phyloP scores from a whole-genome alignment of 2,888 invertebrate genomes.

The Ptilodon capucinus region DNA sequence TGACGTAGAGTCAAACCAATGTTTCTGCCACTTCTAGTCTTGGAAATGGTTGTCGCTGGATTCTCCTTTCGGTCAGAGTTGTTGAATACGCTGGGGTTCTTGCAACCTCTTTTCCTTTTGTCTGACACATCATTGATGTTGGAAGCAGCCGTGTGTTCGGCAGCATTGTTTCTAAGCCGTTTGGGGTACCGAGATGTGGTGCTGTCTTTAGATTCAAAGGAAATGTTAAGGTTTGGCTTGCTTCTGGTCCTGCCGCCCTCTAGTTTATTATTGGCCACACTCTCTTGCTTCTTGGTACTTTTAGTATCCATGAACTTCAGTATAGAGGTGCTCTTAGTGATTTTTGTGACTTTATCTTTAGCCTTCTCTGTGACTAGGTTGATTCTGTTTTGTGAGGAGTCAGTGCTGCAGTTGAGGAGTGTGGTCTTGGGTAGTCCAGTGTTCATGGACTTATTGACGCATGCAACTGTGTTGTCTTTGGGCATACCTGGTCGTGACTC shows the following conservation, averaged over 20 bases:
- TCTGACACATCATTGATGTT: conserved; percentile 8
- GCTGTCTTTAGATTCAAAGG: conserved; percentile 57
- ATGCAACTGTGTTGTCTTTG: conserved; percentile 48
- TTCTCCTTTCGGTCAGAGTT: conserved; percentile 60
- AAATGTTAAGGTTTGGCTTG: conserved; percentile 49
- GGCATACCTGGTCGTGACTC: conserved; percentile 42
- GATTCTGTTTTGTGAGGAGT: conserved; percentile 66
- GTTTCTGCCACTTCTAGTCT: conserved; percentile 63
- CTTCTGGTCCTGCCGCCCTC: conserved; percentile 12
- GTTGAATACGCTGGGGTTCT: conserved; percentile 44
- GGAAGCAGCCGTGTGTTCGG: conserved; percentile 17
- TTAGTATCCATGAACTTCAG: conserved; percentile 61
- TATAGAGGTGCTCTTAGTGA: conserved; percentile 58
- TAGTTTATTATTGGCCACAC: conserved; percentile 8
- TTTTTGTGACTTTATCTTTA: conserved; percentile 42
- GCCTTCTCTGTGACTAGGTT: conserved; percentile 58
- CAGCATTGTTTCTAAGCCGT: conserved; percentile 42
- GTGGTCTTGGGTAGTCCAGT: conserved; percentile 40
- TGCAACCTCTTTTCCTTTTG: conserved; percentile 37
- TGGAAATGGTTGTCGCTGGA: conserved; percentile 47
- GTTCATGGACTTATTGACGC: conserved; percentile 62
- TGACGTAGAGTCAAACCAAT: conserved; percentile 47
- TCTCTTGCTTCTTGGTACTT: conserved; percentile 26
- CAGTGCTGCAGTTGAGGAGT: conserved; percentile 59
- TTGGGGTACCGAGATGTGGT: conserved; percentile 64